Conservation (phyloP, 1,140 invertebrate genomes). For the Bradynema listronoti region DNA sequence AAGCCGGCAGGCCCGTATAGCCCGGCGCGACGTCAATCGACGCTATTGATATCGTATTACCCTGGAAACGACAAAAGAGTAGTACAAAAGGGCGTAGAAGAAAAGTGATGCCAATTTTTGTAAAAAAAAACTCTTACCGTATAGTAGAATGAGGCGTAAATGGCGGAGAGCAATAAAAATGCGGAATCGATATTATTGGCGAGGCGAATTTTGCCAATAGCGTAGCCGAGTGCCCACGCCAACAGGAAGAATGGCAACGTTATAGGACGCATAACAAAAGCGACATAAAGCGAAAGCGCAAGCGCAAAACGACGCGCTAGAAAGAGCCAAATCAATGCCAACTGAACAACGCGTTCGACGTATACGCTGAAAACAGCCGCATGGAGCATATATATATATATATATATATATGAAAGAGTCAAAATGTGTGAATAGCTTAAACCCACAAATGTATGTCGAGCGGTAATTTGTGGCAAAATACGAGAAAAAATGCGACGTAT, state of each 20-base stretch:
- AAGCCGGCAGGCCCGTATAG: conserved; percentile 57
- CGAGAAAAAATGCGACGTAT: too few species aligned
- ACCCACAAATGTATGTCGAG: too few species aligned
- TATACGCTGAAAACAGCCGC: neutral
- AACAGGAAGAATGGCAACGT: conserved; percentile 5
- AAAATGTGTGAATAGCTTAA: too few species aligned
- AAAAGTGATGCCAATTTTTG: neutral
- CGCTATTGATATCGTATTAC: conserved; percentile 60
- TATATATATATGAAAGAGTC: too few species aligned
- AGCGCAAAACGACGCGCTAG: neutral
- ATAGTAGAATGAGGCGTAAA: conserved; percentile 27
- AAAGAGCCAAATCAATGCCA: conserved; percentile 12
- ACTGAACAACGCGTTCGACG: neutral
- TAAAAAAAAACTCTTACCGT: conserved; percentile 14
- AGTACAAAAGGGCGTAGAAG: neutral
- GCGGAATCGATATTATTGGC: neutral
- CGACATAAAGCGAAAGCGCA: conserved; percentile 16
- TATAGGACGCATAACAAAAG: conserved; percentile 12
- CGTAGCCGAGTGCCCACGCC: conserved; percentile 5
- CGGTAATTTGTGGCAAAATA: too few species aligned
- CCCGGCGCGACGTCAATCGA: conserved; percentile 59
- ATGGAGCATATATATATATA: too few species aligned
- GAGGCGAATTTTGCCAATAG: conserved; percentile 6
- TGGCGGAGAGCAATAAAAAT: conserved; percentile 4
- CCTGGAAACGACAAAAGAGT: conserved; percentile 45